Base-by-base conservation (phyloP, 2,113 vertebrate genomes). In the Poeciliopsis occidentalis region DNA sequence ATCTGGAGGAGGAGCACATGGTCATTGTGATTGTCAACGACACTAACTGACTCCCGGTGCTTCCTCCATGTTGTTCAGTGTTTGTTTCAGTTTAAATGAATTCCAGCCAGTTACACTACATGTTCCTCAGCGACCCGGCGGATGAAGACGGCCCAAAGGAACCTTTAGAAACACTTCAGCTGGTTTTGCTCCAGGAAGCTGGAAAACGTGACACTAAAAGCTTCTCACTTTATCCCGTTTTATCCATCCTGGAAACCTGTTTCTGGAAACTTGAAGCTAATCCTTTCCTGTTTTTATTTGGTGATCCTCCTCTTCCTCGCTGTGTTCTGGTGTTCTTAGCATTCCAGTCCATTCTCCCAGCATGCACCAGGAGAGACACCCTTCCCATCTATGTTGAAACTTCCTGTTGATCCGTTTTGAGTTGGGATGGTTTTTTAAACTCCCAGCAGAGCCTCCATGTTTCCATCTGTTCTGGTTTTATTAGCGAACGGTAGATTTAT, bases 1-100 rank as follows among this genome's bases (percentile, higher is more conserved):
- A 95, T 88, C 93, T 98, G 78, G 97, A 99, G 44, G 97, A 99
- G 88, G 97, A 99, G 76, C 97, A 99, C 93, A 96, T 99, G 94
- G 96, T 99, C 37, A 94, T 99, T 62, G 97, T 99, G 65, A 96
- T 99, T 66, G 98, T 99, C 63, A 95, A 92, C 82, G 98, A 99
- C 95, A 94, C 95, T 73, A 95, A 95, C 85, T 99, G 96, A 79
- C 1, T 32, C 1, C 24, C 2, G 10, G 2, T 4, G 27, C 44
- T 39, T 44, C 65, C 27, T 41, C 64, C 24, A 44, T 27, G 65
- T 44, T 30, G 17, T 10, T 27, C 4, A 3, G 7, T 29, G 39
- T 30, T 30, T 47, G 3, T 7, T 68, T 29, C 39, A 17, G 39
- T 24, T 22, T 6, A 37, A 26, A 15, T 17, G 41, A 44, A 44